Base-by-base conservation (phyloP, 2,113 vertebrate species). In the Esox niger region DNA sequence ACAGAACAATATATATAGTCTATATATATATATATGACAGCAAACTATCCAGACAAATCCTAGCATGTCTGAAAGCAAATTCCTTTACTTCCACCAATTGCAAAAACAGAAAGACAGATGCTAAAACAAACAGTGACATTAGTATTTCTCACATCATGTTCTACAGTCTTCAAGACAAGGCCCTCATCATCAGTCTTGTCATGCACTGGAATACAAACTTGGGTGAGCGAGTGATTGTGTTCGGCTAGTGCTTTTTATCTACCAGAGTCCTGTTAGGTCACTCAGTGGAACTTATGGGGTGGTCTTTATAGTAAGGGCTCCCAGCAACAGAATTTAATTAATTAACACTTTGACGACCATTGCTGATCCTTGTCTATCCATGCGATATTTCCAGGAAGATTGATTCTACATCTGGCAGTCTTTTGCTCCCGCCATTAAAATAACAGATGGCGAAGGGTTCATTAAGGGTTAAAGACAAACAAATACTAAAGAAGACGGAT, bases 331-430 rank as follows among this genome's bases (percentile, higher is more conserved):
- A 8, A 23, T 43, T 71, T 74, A 58, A 69, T 64, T 62, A 69
- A 47, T 74, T 62, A 74, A 59, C 56, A 35, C 33, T 62, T 58
- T 64, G 68, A 31, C 49, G 61, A 59, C 66, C 61, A 64, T 58
- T 58, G 66, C 68, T 61, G 62, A 32, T 58, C 57, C 62, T 56
- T 52, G 55, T 64, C 47, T 69, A 63, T 60, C 54, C n/a, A 29
- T 35, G 17, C 60, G 26, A 54, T 64, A 64, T 64, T 27, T 64
- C 55, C 26, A 2, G 30, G n/a, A 69, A 69, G 66, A 69, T 46
- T 29, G 62, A 69, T 64, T 32, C 46, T 54, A 58, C 38, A 6
- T 69, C 72, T 64, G 46, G 32, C 30, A 32, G 30, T 66, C 61
- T 58, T 74, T 27, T 64, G 60, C 61, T 64, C 43, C 30, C 31